A percentile compares a stretch with the other conserved stretches of the same genome.
These are phyloP conservation scores for Palythoa grandiflora DNA, from an alignment of 92 coral and sea anemone species.

Conservation along the genomic window DNA sequence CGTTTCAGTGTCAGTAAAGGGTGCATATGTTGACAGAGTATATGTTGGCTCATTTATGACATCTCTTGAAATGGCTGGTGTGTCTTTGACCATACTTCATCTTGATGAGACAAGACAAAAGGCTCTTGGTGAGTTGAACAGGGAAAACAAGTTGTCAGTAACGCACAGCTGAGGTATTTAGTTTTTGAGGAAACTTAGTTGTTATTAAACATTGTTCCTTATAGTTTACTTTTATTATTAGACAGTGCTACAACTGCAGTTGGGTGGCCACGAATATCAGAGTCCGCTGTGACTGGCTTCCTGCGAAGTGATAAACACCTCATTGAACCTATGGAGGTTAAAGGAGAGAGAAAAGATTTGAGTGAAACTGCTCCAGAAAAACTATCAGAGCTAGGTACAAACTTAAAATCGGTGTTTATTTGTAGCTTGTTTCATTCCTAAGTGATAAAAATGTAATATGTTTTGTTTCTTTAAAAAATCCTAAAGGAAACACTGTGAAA, in stretches of 20 bases:
- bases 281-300: slow-evolving; percentile 61
- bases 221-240: slow-evolving; percentile 3
- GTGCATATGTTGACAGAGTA: slow-evolving; percentile 83
- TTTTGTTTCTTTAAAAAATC: too few relatives aligned
- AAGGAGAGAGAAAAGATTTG: slow-evolving; percentile 32
- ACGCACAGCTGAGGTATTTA: too few relatives aligned
- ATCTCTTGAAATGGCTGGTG: slow-evolving; percentile 97
- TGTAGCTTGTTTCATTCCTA: background rate
- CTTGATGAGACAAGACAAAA: slow-evolving; percentile 77
- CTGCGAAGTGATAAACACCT: slow-evolving; percentile 67
- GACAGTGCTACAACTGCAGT: slow-evolving; percentile 78
- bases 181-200: too few relatives aligned
- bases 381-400: slow-evolving; percentile 71
- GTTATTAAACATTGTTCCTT: too few relatives aligned
- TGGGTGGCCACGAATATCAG: slow-evolving; percentile 83
- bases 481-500: too few relatives aligned
- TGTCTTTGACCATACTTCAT: slow-evolving; percentile 89
- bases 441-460: too few relatives aligned
- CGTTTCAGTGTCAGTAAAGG: slow-evolving; percentile 76
- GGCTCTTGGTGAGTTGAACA: slow-evolving; percentile 73
- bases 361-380: slow-evolving; percentile 23
- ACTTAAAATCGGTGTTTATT: background rate
- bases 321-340: slow-evolving; percentile 53
- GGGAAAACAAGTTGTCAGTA: background rate
- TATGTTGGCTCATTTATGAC: slow-evolving; percentile 93